Base-by-base conservation (phyloP, 2,888 invertebrate genomes). In the Crioceris asparagi region DNA sequence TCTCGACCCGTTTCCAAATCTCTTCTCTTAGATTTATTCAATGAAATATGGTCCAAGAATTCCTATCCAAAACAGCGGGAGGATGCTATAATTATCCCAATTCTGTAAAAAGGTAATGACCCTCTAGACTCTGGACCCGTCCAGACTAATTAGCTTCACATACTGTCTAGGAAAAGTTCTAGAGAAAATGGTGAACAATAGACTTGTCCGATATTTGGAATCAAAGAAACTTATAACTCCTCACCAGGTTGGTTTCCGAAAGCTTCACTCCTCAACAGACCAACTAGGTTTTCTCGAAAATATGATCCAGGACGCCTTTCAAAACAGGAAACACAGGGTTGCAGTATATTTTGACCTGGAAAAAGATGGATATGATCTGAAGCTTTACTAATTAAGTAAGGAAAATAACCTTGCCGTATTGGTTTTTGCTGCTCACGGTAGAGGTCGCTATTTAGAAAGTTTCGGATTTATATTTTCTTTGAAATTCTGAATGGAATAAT, bases 291-390 rank as follows among this genome's bases (percentile, higher is more conserved):
- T 29, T 11, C 23, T 36, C 10, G 36, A 40, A 18, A 26, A 36
- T n/a, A 4, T 3, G 10, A 36, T 36, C 8, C 19, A 36, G 29
- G 29, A 40, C 14, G 12, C 14, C 7, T 36, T 40, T 17, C 10
- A 3, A 3, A 32, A 32, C n/a, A 31, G 23, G 5, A 14, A 36
- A 15, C 36, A 40, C 19, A 2, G 14, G 5, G 19, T 40, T n/a
- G 39, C 32, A 4, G 32, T 40, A 2, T 30, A 16, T 4, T 40
- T 40, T 29, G 30, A 38, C n/a, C 6, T 38, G 7, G 29, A 38
- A 11, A 38, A 38, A 15, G 33, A 21, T 14, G n/a, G 40, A 40
- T 12, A 32, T 16, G 14, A 32, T 43, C 1, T 46, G 45, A 41
- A 31, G 44, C 7, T 36, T 43, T 35, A n/a, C n/a, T n/a, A n/a